A percentile compares a stretch with the other conserved stretches of the same genome.
Evolutionary conservation across 2,888 invertebrate genomes (phyloP).

Genomic region (Coelogynopora nodosa): DNA sequence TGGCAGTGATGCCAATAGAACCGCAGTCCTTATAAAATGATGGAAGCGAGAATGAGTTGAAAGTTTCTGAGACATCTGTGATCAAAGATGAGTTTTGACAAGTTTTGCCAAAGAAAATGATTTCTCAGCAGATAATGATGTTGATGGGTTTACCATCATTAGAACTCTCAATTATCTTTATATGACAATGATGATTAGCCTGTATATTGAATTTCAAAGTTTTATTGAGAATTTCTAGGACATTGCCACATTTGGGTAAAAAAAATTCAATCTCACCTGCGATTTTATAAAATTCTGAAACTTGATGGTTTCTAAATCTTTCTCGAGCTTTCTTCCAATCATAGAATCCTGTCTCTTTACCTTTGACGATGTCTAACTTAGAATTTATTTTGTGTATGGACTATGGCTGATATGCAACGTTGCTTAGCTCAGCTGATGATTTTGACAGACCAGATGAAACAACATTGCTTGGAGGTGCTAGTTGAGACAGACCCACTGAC

Average conservation of each 20-base stretch:
- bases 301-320: slow-evolving; percentile 5
- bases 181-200: background rate
- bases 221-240: background rate
- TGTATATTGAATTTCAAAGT: background rate
- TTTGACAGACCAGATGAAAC: background rate
- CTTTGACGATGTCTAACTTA: slow-evolving; percentile 11
- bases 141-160: too few species aligned
- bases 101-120: too few species aligned
- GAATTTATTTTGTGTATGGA: slow-evolving; percentile 6
- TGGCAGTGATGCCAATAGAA: background rate
- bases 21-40: background rate
- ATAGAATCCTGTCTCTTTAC: background rate
- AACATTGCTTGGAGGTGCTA: background rate
- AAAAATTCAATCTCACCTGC: background rate
- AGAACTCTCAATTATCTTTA: background rate
- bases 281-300: background rate
- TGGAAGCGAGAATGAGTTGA: background rate
- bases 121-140: too few species aligned
- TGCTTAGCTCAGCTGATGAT: background rate
- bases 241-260: background rate
- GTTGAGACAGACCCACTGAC: background rate
- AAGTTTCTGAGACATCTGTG: background rate
- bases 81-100: background rate
- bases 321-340: slow-evolving; percentile 2
- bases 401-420: too few species aligned